Conservation (phyloP, 2,888 invertebrate species). For the Lasioglossum pauxillum region DNA sequence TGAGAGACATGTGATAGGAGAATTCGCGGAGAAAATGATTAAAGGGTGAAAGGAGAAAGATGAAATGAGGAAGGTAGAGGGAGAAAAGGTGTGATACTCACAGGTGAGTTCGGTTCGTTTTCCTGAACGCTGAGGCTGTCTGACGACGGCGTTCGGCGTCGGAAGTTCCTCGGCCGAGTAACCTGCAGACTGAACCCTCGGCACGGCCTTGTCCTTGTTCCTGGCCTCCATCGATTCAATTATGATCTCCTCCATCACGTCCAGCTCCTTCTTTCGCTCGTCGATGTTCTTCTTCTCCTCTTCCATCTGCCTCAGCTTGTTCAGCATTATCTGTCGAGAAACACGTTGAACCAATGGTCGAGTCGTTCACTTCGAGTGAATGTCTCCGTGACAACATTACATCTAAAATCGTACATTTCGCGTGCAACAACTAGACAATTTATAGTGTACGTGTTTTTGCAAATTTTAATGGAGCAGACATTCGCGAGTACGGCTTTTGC, state of each 20-base stretch:
- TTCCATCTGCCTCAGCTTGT: slow-evolving; percentile 74
- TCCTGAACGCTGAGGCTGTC: slow-evolving; percentile 65
- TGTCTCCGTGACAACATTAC: too few relatives aligned
- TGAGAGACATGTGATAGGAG: too few relatives aligned
- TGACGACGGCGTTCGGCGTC: slow-evolving; percentile 76
- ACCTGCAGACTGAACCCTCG: slow-evolving; percentile 50
- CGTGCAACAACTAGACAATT: too few relatives aligned
- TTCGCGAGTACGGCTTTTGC: too few relatives aligned
- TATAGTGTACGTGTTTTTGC: neutral
- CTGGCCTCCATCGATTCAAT: slow-evolving; percentile 75
- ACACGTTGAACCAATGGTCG: neutral
- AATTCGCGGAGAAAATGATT: neutral
- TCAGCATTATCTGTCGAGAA: slow-evolving; percentile 68
- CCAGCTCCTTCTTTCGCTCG: slow-evolving; percentile 76
- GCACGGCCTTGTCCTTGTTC: slow-evolving; percentile 53
- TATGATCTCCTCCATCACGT: slow-evolving; percentile 76
- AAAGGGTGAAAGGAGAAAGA: neutral
- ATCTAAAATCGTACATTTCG: too few relatives aligned
- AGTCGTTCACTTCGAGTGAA: neutral
- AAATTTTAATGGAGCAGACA: neutral
- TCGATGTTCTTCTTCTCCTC: slow-evolving; percentile 74
- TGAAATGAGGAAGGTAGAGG: neutral
- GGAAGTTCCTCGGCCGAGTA: slow-evolving; percentile 76
- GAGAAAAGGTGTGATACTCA: slow-evolving; percentile 33
- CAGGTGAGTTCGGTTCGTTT: slow-evolving; percentile 80